phyloP scores from a whole-genome alignment of 1,140 invertebrate species.

The Alviniconcha marisindica region DNA sequence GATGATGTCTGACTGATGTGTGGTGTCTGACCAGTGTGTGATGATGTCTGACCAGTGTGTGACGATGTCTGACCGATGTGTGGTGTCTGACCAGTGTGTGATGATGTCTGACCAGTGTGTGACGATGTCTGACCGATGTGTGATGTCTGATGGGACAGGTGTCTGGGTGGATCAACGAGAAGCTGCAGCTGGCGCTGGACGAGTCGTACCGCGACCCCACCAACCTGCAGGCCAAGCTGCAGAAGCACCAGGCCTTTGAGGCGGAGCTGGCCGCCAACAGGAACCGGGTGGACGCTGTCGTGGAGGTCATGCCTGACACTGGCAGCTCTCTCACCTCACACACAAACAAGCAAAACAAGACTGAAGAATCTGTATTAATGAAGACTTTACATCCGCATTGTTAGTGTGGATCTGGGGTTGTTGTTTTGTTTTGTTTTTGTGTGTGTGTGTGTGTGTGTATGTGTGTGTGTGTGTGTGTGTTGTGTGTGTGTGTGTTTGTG shows the following conservation, averaged over 20 bases:
- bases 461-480: neutral
- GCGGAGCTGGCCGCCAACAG: constrained; percentile 74
- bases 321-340: no score
- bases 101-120: no score
- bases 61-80: no score
- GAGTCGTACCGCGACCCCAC: constrained; percentile 90
- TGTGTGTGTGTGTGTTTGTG: neutral
- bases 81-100: no score
- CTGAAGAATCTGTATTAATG: no score
- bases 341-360: no score
- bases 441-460: constrained; percentile 1
- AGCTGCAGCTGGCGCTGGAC: constrained; percentile 98
- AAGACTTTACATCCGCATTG: no score
- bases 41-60: no score
- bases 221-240: constrained; percentile 89
- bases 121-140: no score
- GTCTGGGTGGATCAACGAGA: constrained; percentile 99
- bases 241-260: constrained; percentile 98
- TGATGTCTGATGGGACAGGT: constrained; percentile 54
- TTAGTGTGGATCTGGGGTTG: no score
- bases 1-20: no score
- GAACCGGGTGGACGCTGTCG: constrained; percentile 95
- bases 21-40: no score
- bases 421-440: neutral
- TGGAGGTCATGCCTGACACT: constrained; percentile 77